Evolutionary conservation across 2,113 vertebrate species (phyloP).

Genomic region (Vulpes lagopus): DNA sequence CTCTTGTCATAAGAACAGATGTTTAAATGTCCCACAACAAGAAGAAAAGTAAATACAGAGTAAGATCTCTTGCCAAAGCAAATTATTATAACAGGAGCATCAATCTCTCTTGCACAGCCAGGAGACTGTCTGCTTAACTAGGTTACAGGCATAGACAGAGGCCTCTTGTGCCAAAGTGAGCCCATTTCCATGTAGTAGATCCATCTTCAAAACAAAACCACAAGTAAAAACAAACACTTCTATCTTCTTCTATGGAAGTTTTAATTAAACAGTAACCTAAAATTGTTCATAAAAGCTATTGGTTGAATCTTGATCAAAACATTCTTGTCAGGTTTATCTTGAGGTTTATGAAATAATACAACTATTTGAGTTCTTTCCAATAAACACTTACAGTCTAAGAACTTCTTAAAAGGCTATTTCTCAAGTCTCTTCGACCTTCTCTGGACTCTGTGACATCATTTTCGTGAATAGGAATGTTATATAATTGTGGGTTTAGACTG

Average conservation of each 20-base stretch:
- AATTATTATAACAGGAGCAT: slow-evolving; percentile 17
- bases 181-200: not conserved
- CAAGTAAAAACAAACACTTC: not conserved
- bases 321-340: slow-evolving; percentile 57
- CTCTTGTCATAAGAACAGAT: slow-evolving; percentile 41
- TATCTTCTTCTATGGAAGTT: not conserved
- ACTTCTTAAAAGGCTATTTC: slow-evolving; percentile 53
- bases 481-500: not conserved
- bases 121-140: not conserved
- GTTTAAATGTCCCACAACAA: slow-evolving; percentile 39
- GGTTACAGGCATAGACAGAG: not conserved
- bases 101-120: not conserved
- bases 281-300: not conserved
- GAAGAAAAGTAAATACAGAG: slow-evolving; percentile 51
- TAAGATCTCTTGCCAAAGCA: slow-evolving; percentile 37
- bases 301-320: slow-evolving; percentile 22
- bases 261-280: not conserved
- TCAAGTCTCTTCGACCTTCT: slow-evolving; percentile 39
- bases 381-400: not conserved
- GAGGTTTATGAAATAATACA: slow-evolving; percentile 19
- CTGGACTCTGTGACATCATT: not conserved
- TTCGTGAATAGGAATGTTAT: not conserved
- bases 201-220: not conserved
- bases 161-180: not conserved
- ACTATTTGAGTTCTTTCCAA: not conserved